A percentile compares a stretch with the other conserved stretches of the same genome.
These are phyloP conservation scores for Otis tarda DNA, from an alignment of 2,113 vertebrate genomes.

Conservation along the genomic window DNA sequence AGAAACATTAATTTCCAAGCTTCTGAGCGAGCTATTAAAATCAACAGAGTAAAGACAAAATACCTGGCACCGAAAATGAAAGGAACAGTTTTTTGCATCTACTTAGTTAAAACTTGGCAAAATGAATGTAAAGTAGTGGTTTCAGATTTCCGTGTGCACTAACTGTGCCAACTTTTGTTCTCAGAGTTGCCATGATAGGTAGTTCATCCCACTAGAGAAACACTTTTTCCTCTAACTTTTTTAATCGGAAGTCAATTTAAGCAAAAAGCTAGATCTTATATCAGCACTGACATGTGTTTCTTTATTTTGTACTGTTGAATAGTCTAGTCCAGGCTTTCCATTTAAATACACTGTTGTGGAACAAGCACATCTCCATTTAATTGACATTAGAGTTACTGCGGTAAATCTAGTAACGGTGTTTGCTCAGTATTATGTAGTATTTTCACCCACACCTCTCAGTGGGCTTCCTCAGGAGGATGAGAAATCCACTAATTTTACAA, in stretches of 20 bases:
- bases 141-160: slow-evolving; percentile 46
- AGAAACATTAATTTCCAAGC: slow-evolving; percentile 62
- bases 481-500: not conserved
- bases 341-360: not conserved
- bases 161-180: slow-evolving; percentile 28
- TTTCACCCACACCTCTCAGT: not conserved
- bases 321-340: not conserved
- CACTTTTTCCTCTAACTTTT: not conserved
- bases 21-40: slow-evolving; percentile 64
- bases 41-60: slow-evolving; percentile 71
- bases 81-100: slow-evolving; percentile 53
- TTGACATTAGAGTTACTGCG: not conserved
- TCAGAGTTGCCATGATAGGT: not conserved
- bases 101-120: slow-evolving; percentile 69
- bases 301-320: not conserved
- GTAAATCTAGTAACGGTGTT: not conserved
- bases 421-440: not conserved
- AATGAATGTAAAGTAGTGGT: slow-evolving; percentile 27
- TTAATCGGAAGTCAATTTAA: slow-evolving; percentile 33
- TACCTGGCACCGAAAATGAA: slow-evolving; percentile 67
- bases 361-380: not conserved
- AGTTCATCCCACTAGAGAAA: not conserved
- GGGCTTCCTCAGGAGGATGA: not conserved
- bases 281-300: not conserved
- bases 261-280: not conserved